A percentile compares a stretch with the other conserved stretches of the same genome.
Conservation (phyloP, 2,888 invertebrate species). For the Xestia xanthographa region DNA sequence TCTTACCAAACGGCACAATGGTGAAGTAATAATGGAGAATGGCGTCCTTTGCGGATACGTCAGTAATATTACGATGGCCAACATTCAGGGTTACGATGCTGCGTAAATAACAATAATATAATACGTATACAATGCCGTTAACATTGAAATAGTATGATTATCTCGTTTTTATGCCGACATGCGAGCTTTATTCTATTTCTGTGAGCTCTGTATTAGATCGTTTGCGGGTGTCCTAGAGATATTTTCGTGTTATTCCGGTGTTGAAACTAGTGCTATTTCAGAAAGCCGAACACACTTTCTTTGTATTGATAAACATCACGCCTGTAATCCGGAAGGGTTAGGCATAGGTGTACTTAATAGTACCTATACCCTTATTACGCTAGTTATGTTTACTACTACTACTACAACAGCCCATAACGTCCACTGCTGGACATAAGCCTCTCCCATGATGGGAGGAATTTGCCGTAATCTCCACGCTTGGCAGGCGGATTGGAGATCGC, state of each 20-base stretch:
- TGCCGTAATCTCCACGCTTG: too few relatives aligned
- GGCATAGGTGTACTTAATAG: too few relatives aligned
- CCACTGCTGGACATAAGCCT: too few relatives aligned
- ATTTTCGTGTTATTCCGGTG: not conserved
- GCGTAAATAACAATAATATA: slow-evolving; percentile 53
- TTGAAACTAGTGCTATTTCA: not conserved
- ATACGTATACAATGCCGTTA: slow-evolving; percentile 34
- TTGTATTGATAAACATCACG: too few relatives aligned
- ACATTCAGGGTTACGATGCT: slow-evolving; percentile 45
- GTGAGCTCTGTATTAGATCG: not conserved
- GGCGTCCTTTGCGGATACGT: slow-evolving; percentile 51
- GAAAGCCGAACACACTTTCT: not conserved
- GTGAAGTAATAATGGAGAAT: slow-evolving; percentile 50
- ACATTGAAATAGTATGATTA: slow-evolving; percentile 56
- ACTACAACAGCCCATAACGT: too few relatives aligned
- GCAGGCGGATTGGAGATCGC: too few relatives aligned
- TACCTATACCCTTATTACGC: too few relatives aligned
- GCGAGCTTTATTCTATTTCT: slow-evolving; percentile 9
- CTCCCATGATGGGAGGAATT: too few relatives aligned
- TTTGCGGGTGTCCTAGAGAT: slow-evolving; percentile 7
- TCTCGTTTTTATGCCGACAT: slow-evolving; percentile 33
- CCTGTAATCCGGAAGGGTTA: too few relatives aligned
- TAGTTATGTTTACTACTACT: too few relatives aligned
- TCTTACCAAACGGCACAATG: slow-evolving; percentile 57
- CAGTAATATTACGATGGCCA: slow-evolving; percentile 49